These are phyloP conservation scores for Sciurus vulgaris DNA, from an alignment of 2,797 vertebrate genomes.

Conservation along the genomic window DNA sequence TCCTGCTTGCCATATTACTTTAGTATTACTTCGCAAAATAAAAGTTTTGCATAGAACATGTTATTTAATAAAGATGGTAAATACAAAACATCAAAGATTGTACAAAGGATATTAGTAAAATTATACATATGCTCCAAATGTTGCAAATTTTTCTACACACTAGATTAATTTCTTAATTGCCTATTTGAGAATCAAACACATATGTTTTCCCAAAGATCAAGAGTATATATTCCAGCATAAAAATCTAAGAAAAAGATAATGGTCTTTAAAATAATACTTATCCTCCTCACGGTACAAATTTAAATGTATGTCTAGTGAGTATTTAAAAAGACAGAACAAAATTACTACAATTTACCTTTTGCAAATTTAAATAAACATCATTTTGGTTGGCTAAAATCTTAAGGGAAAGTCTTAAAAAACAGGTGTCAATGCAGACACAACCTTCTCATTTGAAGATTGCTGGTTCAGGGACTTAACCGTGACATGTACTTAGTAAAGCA, in stretches of 20 bases:
- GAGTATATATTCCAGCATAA: not conserved
- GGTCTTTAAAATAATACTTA: conserved; percentile 5
- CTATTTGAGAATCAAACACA: conserved; percentile 33
- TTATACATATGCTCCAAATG: not conserved
- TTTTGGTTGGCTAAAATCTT: conserved; percentile 4
- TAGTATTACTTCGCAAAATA: conserved; percentile 21
- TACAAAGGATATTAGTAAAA: not conserved
- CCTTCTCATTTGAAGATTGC: conserved; percentile 61
- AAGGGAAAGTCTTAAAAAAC: not conserved
- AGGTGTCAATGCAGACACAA: not conserved
- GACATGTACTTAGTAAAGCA: conserved; percentile 72
- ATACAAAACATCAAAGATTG: conserved; percentile 41
- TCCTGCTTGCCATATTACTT: not conserved
- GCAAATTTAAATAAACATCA: not conserved
- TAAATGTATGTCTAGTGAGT: not conserved
- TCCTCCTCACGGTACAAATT: conserved; percentile 15
- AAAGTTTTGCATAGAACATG: not conserved
- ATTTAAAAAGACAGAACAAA: not conserved
- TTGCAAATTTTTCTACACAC: not conserved
- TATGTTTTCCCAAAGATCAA: not conserved
- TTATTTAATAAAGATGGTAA: conserved; percentile 4
- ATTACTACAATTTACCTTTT: not conserved
- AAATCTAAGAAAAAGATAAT: conserved; percentile 24
- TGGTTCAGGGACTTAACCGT: not conserved
- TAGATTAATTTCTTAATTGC: not conserved